phyloP scores from a whole-genome alignment of 2,113 vertebrate genomes.

The Trematomus loennbergii region DNA sequence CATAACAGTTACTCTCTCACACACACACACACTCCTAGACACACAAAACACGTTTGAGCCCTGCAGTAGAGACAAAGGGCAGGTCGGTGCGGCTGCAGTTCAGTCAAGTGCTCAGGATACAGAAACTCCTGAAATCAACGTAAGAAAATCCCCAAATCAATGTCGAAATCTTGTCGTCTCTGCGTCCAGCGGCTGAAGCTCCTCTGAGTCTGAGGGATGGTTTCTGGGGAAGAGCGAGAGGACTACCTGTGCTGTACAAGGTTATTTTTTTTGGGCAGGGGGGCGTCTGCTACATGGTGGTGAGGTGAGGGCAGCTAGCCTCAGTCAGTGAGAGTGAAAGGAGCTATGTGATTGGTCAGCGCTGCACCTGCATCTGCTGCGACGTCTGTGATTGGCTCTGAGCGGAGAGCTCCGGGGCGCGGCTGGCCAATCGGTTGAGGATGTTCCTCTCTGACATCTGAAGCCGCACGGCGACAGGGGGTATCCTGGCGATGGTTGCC shows the following conservation, averaged over 20 bases:
- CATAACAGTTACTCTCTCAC: background rate
- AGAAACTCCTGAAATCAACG: constrained; percentile 35
- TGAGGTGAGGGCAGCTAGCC: constrained; percentile 56
- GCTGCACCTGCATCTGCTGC: constrained; percentile 89
- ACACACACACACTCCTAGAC: constrained; percentile 50
- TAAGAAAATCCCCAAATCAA: constrained; percentile 50
- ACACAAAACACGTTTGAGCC: constrained; percentile 62
- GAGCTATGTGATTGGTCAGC: constrained; percentile 58
- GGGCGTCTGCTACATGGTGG: constrained; percentile 71
- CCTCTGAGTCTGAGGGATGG: constrained; percentile 57
- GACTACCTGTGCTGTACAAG: constrained; percentile 76
- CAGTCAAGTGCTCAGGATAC: constrained; percentile 54
- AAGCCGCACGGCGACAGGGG: constrained; percentile 94
- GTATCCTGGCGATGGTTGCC: constrained; percentile 96
- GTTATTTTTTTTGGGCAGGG: constrained; percentile 17
- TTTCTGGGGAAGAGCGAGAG: constrained; percentile 53
- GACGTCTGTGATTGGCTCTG: constrained; percentile 76
- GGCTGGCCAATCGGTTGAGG: constrained; percentile 95
- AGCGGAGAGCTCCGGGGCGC: constrained; percentile 87
- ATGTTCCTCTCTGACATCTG: constrained; percentile 99
- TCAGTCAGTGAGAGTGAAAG: constrained; percentile 33
- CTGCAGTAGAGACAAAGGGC: constrained; percentile 56
- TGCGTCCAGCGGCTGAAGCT: constrained; percentile 46
- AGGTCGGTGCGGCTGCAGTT: constrained; percentile 50
- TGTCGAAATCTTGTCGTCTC: background rate